phyloP scores from a whole-genome alignment of 2,888 invertebrate genomes.

The Ectemnius continuus region DNA sequence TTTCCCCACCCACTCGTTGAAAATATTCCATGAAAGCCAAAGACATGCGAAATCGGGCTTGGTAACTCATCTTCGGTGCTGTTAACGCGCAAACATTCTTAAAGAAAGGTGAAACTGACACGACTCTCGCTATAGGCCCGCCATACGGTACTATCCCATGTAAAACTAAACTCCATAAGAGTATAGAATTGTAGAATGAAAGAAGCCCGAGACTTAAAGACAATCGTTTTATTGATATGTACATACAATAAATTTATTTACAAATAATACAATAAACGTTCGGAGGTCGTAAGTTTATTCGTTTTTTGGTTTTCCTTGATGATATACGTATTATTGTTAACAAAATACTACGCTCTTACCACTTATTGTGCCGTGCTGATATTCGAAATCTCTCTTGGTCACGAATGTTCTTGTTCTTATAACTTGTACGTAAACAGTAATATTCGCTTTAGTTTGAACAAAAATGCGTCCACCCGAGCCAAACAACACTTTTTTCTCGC shows the following conservation, averaged over 20 bases:
- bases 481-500: slow-evolving; percentile 10
- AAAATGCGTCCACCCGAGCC: slow-evolving; percentile 12
- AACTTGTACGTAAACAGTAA: slow-evolving; percentile 57
- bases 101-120: too few relatives aligned
- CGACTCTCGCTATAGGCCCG: too few relatives aligned
- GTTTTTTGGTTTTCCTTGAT: slow-evolving; percentile 47
- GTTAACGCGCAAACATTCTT: too few relatives aligned
- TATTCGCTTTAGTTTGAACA: slow-evolving; percentile 67
- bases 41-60: too few relatives aligned
- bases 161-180: too few relatives aligned
- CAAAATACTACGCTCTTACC: slow-evolving; percentile 72
- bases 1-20: too few relatives aligned
- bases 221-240: slow-evolving; percentile 77
- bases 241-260: slow-evolving; percentile 76
- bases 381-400: slow-evolving; percentile 69
- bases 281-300: slow-evolving; percentile 60
- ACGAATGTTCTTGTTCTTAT: slow-evolving; percentile 58
- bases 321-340: slow-evolving; percentile 57
- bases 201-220: slow-evolving; percentile 54
- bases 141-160: too few relatives aligned
- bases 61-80: too few relatives aligned
- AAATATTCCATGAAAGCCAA: background rate
- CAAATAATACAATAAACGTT: slow-evolving; percentile 68
- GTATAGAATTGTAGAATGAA: background rate
- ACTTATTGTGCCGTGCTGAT: slow-evolving; percentile 70